Evolutionary conservation across 1,140 invertebrate genomes (phyloP).

Genomic region (Pantala flavescens): DNA sequence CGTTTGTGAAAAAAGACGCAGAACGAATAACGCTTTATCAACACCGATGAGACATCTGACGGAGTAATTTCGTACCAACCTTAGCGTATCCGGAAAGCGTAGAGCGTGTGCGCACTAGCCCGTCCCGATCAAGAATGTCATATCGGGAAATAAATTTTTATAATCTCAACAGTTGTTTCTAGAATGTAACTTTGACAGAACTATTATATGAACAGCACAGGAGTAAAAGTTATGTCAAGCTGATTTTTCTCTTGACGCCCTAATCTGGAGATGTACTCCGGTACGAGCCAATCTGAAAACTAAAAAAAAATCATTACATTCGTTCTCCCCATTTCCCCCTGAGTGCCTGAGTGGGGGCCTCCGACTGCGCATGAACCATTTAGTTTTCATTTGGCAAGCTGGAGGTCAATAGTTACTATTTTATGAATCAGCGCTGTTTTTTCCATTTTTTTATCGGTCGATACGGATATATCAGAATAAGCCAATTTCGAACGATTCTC

Average conservation of each 20-base stretch:
- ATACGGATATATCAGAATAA: constrained; percentile 7
- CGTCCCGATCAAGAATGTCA: constrained; percentile 8
- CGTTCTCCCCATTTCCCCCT: constrained; percentile 6
- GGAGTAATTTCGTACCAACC: constrained; percentile 16
- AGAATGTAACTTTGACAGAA: too few species aligned
- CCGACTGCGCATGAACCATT: constrained; percentile 7
- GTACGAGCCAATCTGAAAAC: constrained; percentile 4
- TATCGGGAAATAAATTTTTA: not conserved
- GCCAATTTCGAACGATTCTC: not conserved
- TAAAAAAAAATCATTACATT: constrained; percentile 11
- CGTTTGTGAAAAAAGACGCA: constrained; percentile 15
- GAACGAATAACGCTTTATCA: constrained; percentile 16
- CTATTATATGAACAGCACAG: too few species aligned
- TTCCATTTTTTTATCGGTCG: not conserved
- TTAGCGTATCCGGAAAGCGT: constrained; percentile 11
- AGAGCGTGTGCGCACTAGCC: constrained; percentile 12
- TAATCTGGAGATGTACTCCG: not conserved
- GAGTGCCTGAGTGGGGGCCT: constrained; percentile 5
- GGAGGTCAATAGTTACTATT: constrained; percentile 9
- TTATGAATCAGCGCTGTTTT: constrained; percentile 9
- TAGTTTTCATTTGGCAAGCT: constrained; percentile 9
- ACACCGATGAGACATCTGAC: constrained; percentile 16
- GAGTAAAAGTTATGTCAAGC: too few species aligned
- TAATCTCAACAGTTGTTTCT: not conserved
- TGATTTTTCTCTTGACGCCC: not conserved